Evolutionary conservation across 1,140 invertebrate genomes (phyloP), one percentile per base, ranked within the genome.

Genomic region (Centruroides sculpturatus): DNA sequence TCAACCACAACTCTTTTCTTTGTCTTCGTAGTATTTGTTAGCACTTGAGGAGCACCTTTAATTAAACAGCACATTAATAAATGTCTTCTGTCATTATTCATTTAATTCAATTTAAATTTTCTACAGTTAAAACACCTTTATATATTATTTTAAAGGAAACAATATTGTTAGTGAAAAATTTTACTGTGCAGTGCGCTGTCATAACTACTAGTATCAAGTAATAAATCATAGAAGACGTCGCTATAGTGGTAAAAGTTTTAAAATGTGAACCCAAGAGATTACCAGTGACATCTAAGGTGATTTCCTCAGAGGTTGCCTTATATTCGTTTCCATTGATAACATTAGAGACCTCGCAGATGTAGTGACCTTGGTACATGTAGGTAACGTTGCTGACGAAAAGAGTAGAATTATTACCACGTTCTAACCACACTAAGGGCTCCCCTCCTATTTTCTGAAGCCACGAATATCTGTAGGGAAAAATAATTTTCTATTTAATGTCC

Each of bases 291-390:
- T 69, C 67, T 8, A 69, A n/a, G 3, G 52, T 55, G 9, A 68
- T 64, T 50, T 62, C 66, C 4, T 46, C 41, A 12, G 66, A 66
- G 47, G 57, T 56, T 3, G 61, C 60, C 13, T 64, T 60, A 53
- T 69, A 62, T 10, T 62, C 51, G 9, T 64, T 49, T 10, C 63
- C 61, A 41, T 64, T 68, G 13, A 69, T 69, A 3, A 49, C 49
- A 47, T 69, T 69, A 4, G 60, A 53, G 7, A 64, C 68, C 52
- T 69, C 66, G 56, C 68, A 69, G 34, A 63, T 58, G 51, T 69
- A 69, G 50, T 66, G 57, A 13, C 68, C 68, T 60, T 67, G 64
- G 46, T 59, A 66, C n/a, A 58, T 59, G 49, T 67, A 67, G 13
- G 60, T 66, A 13, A 63, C 64, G 47, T 67, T 67, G 41, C 55